Percentiles rank a stretch among this genome's conserved stretches.
These are phyloP conservation scores for Melipona quadrifasciata DNA, from an alignment of 1,140 invertebrate genomes.

Conservation along the genomic window DNA sequence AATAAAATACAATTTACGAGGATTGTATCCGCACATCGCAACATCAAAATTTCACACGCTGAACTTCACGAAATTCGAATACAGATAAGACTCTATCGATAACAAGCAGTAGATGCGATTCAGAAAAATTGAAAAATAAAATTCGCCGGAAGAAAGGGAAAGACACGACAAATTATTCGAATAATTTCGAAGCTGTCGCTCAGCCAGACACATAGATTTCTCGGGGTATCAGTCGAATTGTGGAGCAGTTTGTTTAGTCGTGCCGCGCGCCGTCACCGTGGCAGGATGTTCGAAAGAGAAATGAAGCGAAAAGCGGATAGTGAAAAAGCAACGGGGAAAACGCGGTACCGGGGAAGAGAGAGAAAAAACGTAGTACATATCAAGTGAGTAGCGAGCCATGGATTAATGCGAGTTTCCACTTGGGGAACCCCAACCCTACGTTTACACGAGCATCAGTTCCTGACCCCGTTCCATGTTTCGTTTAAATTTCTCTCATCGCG, in stretches of 20 bases:
- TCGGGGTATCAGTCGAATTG: constrained; percentile 18
- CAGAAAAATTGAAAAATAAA: background rate
- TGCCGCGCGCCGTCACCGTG: constrained; percentile 28
- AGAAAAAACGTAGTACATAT: constrained; percentile 10
- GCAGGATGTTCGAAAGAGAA: constrained; percentile 42
- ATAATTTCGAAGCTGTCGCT: constrained; percentile 6
- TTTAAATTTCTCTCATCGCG: constrained; percentile 38
- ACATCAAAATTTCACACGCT: background rate
- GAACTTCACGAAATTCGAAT: background rate
- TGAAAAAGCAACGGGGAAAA: constrained; percentile 12
- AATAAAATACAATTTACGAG: background rate
- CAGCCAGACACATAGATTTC: constrained; percentile 18
- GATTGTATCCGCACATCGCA: too few species aligned
- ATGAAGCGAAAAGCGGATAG: constrained; percentile 62
- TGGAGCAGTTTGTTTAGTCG: constrained; percentile 32
- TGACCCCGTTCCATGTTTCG: constrained; percentile 36
- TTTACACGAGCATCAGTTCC: constrained; percentile 43
- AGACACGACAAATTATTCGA: background rate
- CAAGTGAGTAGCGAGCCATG: constrained; percentile 33
- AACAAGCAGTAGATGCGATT: background rate
- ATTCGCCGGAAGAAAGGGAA: background rate
- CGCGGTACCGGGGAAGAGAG: background rate
- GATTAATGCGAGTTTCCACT: constrained; percentile 62
- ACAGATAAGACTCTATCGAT: too few species aligned
- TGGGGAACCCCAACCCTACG: background rate